phyloP scores from a whole-genome alignment of 2,888 invertebrate genomes.

The Amphimallon solstitiale region DNA sequence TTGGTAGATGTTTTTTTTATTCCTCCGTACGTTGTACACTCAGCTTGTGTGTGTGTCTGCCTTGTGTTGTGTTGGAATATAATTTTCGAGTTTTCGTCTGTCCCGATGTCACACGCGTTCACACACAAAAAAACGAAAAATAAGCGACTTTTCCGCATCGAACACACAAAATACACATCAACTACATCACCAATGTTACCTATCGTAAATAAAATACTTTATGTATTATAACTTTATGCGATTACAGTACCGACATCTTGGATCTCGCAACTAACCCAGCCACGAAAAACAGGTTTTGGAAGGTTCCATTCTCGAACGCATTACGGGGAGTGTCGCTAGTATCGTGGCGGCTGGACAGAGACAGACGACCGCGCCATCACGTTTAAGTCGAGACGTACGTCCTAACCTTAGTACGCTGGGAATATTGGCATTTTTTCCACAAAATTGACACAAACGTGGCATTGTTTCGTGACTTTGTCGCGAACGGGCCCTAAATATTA shows the following conservation, averaged over 20 bases:
- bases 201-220: conserved; percentile 32
- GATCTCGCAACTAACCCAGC: conserved; percentile 24
- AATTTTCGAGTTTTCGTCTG: too few relatives aligned
- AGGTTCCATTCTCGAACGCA: conserved; percentile 27
- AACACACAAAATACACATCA: conserved; percentile 21
- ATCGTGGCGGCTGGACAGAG: conserved; percentile 16
- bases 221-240: conserved; percentile 32
- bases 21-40: too few relatives aligned
- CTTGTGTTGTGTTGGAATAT: too few relatives aligned
- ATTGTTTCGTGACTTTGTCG: not conserved
- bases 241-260: conserved; percentile 32
- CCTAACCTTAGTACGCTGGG: not conserved
- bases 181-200: conserved; percentile 24
- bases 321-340: conserved; percentile 22
- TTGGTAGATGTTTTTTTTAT: too few relatives aligned
- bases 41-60: too few relatives aligned
- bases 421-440: not conserved
- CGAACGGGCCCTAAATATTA: not conserved
- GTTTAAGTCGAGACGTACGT: conserved; percentile 9
- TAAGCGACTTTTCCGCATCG: not conserved
- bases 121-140: conserved; percentile 4
- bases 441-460: conserved; percentile 17
- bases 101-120: too few relatives aligned
- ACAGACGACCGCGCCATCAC: not conserved
- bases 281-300: conserved; percentile 32